These are phyloP conservation scores for Nesoenas mayeri DNA, from an alignment of 2,113 vertebrate species.

Conservation along the genomic window DNA sequence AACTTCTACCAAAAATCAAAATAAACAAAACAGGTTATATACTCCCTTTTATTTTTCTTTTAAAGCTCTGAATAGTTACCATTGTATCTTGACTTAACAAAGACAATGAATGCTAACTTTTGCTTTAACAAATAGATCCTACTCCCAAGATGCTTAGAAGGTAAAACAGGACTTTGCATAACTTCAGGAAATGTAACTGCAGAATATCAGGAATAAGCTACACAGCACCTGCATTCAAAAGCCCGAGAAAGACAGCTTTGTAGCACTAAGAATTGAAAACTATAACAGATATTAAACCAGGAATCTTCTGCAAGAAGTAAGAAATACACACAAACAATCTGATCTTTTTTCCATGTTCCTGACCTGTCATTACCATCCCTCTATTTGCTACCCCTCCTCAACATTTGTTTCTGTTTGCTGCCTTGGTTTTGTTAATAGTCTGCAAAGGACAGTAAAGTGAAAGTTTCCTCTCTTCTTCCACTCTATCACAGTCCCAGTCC, in stretches of 20 bases:
- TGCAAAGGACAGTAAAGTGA: rapidly evolving
- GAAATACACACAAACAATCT: rapidly evolving
- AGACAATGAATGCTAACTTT: neutral
- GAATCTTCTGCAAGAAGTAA: neutral
- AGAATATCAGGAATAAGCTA: neutral
- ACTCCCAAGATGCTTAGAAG: neutral
- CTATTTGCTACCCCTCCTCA: neutral
- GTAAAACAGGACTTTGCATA: neutral
- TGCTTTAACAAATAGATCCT: neutral
- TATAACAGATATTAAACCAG: neutral
- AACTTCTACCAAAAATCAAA: neutral
- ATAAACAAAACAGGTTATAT: neutral
- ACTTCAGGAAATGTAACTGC: neutral
- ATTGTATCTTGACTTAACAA: neutral
- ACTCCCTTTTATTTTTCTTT: neutral
- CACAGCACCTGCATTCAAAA: neutral
- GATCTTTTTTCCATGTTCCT: neutral
- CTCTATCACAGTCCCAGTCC: neutral
- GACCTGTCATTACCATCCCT: neutral
- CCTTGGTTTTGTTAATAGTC: no score
- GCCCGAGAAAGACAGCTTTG: neutral
- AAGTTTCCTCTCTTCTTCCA: neutral
- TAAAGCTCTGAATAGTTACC: neutral
- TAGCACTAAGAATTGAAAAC: neutral
- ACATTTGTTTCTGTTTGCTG: neutral